Conservation (phyloP, 1,140 invertebrate genomes). For the Anthonomus grandis region DNA sequence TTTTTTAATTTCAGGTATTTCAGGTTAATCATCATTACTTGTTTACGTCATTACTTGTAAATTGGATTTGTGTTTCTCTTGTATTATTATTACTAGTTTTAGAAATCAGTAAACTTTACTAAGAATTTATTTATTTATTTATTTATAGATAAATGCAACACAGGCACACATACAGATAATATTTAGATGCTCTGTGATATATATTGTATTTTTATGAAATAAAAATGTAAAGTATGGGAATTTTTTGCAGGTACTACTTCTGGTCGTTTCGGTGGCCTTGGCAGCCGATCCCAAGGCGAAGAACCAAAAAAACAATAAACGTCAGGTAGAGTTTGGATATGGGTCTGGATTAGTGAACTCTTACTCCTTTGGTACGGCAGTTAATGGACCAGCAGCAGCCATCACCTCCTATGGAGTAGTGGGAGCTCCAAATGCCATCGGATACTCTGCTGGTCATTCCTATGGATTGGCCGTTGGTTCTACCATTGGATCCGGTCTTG, state of each 20-base stretch:
- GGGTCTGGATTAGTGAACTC: conserved; percentile 2
- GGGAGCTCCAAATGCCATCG: no score
- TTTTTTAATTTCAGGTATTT: no score
- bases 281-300: neutral
- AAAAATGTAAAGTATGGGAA: neutral
- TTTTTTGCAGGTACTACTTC: neutral
- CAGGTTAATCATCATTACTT: no score
- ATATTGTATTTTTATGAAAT: neutral
- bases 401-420: neutral
- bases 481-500: neutral
- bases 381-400: neutral
- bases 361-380: neutral
- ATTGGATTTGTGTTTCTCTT: neutral
- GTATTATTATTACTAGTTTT: no score
- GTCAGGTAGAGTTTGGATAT: neutral
- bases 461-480: neutral
- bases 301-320: conserved; percentile 5
- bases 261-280: conserved; percentile 4
- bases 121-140: no score
- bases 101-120: no score
- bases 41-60: no score
- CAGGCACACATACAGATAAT: no score
- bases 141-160: no score
- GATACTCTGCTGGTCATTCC: no score
- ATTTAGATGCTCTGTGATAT: neutral